Percentiles rank a stretch among this genome's conserved stretches.
These are phyloP conservation scores for Potamilus streckersoni DNA, from an alignment of 1,140 invertebrate genomes.

Conservation along the genomic window DNA sequence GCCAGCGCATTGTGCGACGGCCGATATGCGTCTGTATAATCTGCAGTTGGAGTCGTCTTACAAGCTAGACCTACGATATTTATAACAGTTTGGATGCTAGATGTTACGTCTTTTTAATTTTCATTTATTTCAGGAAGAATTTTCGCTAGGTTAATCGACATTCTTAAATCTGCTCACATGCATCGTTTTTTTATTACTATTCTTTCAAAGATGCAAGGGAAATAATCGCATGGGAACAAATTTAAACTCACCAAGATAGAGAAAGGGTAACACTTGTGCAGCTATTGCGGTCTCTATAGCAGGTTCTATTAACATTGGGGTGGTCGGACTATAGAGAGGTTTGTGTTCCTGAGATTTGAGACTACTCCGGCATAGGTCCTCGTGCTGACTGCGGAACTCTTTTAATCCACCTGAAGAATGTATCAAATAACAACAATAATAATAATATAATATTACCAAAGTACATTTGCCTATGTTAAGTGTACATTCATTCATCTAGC, in stretches of 20 bases:
- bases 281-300: constrained; percentile 79
- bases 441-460: neutral
- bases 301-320: constrained; percentile 51
- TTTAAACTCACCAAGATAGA: constrained; percentile 76
- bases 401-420: constrained; percentile 66
- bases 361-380: constrained; percentile 63
- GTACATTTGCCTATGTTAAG: too few relatives aligned
- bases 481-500: too few relatives aligned
- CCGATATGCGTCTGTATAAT: too few relatives aligned
- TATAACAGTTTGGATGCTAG: too few relatives aligned
- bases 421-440: constrained; percentile 17
- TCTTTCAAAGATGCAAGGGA: neutral
- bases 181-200: neutral
- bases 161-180: neutral
- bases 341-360: constrained; percentile 49
- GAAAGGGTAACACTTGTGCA: constrained; percentile 85
- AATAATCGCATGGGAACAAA: constrained; percentile 11
- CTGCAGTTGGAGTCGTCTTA: too few relatives aligned
- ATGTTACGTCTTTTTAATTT: too few relatives aligned
- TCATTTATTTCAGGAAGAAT: neutral
- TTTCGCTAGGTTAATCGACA: too few relatives aligned
- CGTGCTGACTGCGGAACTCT: constrained; percentile 64
- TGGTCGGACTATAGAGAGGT: constrained; percentile 62
- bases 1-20: too few relatives aligned
- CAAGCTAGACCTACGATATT: too few relatives aligned